Conservation (phyloP, 2,797 vertebrate genomes). For the Moxostoma hubbsi region DNA sequence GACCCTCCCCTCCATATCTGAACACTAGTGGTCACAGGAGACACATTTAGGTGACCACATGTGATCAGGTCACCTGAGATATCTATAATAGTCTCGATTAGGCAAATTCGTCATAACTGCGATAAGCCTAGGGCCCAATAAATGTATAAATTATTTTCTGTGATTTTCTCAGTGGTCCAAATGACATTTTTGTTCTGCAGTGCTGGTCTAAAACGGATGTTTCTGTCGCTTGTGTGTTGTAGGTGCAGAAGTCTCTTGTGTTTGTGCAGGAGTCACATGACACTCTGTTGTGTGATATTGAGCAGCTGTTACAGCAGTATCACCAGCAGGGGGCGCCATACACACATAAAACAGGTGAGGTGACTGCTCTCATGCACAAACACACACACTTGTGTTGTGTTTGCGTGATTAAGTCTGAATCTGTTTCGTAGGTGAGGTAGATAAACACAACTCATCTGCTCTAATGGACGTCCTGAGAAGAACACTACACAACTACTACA, state of each 20-base stretch:
- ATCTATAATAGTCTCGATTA: too few species aligned
- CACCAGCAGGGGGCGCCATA: constrained; percentile 67
- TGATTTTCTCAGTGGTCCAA: too few species aligned
- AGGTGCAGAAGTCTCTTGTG: constrained; percentile 72
- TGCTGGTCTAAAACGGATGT: constrained; percentile 59
- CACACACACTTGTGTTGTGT: not conserved
- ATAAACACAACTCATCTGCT: constrained; percentile 18
- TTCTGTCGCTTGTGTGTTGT: constrained; percentile 11
- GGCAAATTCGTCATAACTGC: too few species aligned
- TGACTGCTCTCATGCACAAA: not conserved
- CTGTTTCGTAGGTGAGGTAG: constrained; percentile 8
- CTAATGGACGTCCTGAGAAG: constrained; percentile 40
- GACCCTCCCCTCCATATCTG: too few species aligned
- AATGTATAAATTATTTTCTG: too few species aligned
- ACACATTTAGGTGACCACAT: too few species aligned
- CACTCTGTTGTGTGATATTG: constrained; percentile 30
- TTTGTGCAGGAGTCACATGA: constrained; percentile 74
- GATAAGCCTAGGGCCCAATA: too few species aligned
- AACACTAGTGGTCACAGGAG: too few species aligned
- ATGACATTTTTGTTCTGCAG: not conserved
- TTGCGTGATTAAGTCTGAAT: constrained; percentile 4
- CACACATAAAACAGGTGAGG: constrained; percentile 22
- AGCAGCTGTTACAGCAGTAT: constrained; percentile 39
- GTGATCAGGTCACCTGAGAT: too few species aligned
- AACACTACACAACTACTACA: constrained; percentile 43